These are phyloP conservation scores for Porites evermanni DNA, from an alignment of 92 coral and sea anemone genomes.

Conservation along the genomic window DNA sequence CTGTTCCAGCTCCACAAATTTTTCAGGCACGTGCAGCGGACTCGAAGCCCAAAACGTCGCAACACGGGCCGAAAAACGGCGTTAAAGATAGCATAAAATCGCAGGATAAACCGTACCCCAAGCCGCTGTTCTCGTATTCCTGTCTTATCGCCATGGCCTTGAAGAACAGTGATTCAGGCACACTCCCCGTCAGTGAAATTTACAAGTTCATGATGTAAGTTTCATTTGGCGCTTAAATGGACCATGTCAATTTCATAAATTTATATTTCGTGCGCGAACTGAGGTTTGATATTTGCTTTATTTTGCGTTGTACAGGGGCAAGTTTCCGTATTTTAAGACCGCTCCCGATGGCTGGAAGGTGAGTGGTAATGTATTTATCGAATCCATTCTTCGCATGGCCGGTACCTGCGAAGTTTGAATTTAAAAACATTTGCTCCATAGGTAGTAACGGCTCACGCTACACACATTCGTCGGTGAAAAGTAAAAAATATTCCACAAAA, in stretches of 20 bases:
- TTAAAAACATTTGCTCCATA: constrained; percentile 76
- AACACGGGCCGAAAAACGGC: constrained; percentile 73
- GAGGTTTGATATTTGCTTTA: constrained; percentile 37
- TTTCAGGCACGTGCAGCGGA: constrained; percentile 85
- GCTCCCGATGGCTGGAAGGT: constrained; percentile 99
- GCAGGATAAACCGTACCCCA: constrained; percentile 93
- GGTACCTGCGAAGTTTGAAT: constrained; percentile 82
- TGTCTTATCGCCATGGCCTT: constrained; percentile 99
- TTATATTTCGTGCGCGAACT: constrained; percentile 2
- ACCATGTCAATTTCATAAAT: constrained; percentile 14
- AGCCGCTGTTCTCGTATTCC: constrained; percentile 97
- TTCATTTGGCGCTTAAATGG: constrained; percentile 53
- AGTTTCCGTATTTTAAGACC: constrained; percentile 99
- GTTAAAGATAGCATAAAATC: constrained; percentile 87
- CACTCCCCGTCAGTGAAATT: constrained; percentile 99
- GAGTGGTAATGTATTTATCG: constrained; percentile 62
- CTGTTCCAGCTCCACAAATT: constrained; percentile 71
- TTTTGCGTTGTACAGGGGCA: constrained; percentile 82
- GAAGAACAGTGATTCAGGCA: constrained; percentile 96
- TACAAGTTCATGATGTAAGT: constrained; percentile 99
- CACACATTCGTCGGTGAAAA: not conserved
- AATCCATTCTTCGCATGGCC: constrained; percentile 60
- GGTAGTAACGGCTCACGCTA: constrained; percentile 80
- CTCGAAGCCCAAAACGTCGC: constrained; percentile 62
- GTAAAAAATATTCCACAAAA: not conserved